Evolutionary conservation across 2,797 vertebrate species (phyloP), one percentile per base, ranked within the genome.

Genomic region (Ctenopoma multispine): DNA sequence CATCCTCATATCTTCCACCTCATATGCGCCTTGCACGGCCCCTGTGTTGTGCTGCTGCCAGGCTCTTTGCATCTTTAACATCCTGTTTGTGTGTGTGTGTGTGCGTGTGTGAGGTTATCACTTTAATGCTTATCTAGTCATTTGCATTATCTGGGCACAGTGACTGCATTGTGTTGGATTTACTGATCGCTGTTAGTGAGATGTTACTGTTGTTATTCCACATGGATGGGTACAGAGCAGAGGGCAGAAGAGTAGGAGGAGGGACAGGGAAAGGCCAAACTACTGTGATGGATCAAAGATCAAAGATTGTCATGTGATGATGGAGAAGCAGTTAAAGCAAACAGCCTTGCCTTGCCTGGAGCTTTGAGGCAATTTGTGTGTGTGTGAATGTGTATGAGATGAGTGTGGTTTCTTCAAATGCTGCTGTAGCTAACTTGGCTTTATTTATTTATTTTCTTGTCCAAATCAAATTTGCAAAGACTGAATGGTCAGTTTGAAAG

Each of bases 281-380:
- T 61, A 77, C 80, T 89, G 83, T 87, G 84, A 88, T 79, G 88
- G 91, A 88, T 93, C 87, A 89, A 50, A 88, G 89, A 87, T 87
- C 85, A 87, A 78, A 84, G 85, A 89, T 87, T 83, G 72, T 71
- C 66, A 15, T 56, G 70, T 11, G 63, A 82, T 81, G 84, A 89
- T 72, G 66, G 77, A 77, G 66, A 40, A 40, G 38, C 77, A 69
- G 77, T 79, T 68, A 74, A 81, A 84, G 75, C 69, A 81, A 86
- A 86, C 59, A 72, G 80, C 61, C 67, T 73, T 72, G 57, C 41
- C 5, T 73, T 18, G 70, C 79, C 74, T 18, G 24, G 53, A 80
- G 84, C 75, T 69, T 62, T 60, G 60, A 72, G 69, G 31, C 46
- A 54, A 23, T 77, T 20, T 81, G 44, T 76, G 59, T 46, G 43